A percentile compares a stretch with the other conserved stretches of the same genome.
Conservation (phyloP, 2,888 invertebrate genomes). For the Malthinus flaveolus region DNA sequence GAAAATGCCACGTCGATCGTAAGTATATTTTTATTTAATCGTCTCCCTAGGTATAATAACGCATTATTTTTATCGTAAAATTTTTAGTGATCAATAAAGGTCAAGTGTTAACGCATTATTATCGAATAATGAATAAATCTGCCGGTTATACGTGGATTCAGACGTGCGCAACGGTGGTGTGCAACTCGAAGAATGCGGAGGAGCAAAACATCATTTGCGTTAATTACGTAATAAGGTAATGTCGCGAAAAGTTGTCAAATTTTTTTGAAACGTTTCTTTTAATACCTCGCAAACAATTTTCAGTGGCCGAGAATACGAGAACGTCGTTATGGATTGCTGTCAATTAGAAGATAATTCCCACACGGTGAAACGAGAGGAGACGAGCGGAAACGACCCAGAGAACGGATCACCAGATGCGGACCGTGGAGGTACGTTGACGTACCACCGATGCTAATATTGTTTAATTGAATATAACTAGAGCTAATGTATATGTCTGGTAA, state of each 20-base stretch:
- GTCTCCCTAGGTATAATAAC: not conserved
- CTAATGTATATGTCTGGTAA: conserved; percentile 50
- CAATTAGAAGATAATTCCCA: conserved; percentile 84
- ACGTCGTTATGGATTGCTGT: conserved; percentile 92
- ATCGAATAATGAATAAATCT: conserved; percentile 92
- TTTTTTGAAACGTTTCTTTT: conserved; percentile 1
- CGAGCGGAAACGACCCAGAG: conserved; percentile 76
- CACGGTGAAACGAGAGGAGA: conserved; percentile 83
- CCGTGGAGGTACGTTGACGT: conserved; percentile 63
- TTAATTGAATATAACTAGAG: conserved; percentile 43
- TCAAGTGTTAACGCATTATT: conserved; percentile 95
- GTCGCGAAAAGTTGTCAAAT: conserved; percentile 2
- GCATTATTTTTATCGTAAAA: conserved; percentile 32
- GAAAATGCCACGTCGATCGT: conserved; percentile 95
- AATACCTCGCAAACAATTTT: conserved; percentile 39
- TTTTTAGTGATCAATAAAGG: conserved; percentile 92
- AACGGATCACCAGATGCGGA: conserved; percentile 88
- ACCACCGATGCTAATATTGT: conserved; percentile 51
- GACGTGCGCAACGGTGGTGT: conserved; percentile 95
- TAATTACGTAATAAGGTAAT: conserved; percentile 93
- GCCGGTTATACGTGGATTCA: conserved; percentile 97
- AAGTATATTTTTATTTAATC: conserved; percentile 56
- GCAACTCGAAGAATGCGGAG: conserved; percentile 93
- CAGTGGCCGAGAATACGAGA: conserved; percentile 86
- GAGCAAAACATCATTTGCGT: conserved; percentile 98